Conservation (phyloP, 2,113 vertebrate genomes). For the Scytalopus superciliaris region DNA sequence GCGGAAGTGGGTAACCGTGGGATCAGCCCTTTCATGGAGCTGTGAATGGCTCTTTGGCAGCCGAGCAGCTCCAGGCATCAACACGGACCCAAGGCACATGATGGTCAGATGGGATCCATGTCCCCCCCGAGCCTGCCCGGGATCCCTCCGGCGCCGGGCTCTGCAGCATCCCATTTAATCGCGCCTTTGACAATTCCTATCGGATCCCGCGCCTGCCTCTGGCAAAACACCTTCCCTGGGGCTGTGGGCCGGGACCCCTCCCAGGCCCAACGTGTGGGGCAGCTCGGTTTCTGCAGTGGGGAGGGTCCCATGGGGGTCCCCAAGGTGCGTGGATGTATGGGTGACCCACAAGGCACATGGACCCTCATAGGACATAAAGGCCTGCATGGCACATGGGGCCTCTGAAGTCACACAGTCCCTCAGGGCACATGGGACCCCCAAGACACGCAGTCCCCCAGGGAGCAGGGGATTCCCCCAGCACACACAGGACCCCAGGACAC, state of each 20-base stretch:
- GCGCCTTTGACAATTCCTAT: neutral
- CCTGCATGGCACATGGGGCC: neutral
- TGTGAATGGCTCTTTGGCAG: constrained; percentile 32
- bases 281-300: neutral
- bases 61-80: constrained; percentile 13
- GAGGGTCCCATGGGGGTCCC: neutral
- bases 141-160: neutral
- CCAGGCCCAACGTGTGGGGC: fast-evolving
- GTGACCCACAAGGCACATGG: neutral
- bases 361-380: fast-evolving
- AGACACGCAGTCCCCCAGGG: fast-evolving
- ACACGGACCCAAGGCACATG: constrained; percentile 27
- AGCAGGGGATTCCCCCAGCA: neutral
- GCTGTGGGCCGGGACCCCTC: neutral
- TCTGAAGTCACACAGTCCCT: neutral
- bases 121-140: neutral
- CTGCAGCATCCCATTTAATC: neutral
- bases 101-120: constrained; percentile 11
- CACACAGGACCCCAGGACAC: neutral
- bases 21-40: neutral
- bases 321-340: fast-evolving
- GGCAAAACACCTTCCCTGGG: neutral
- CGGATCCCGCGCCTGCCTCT: fast-evolving
- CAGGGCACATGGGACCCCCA: neutral
- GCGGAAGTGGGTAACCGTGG: neutral